These are phyloP conservation scores for Bacillus rossius DNA, from an alignment of 1,140 invertebrate genomes.

Conservation along the genomic window DNA sequence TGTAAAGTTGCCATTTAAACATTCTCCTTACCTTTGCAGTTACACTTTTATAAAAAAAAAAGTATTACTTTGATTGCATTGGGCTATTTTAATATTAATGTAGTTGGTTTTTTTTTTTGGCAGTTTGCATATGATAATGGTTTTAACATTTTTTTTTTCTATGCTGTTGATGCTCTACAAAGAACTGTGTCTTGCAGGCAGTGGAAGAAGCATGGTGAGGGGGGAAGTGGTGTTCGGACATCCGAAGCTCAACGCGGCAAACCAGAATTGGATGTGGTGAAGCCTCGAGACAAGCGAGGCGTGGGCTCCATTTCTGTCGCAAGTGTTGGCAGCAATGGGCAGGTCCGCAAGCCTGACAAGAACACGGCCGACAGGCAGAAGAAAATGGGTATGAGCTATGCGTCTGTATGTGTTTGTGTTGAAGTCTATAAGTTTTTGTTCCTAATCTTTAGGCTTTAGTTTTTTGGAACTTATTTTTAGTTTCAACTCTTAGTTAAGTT, in stretches of 20 bases:
- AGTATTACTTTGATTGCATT: background rate
- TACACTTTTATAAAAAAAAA: background rate
- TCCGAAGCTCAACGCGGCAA: slow-evolving; percentile 24
- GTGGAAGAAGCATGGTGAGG: slow-evolving; percentile 53
- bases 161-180: too few species aligned
- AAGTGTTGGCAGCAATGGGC: slow-evolving; percentile 17
- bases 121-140: background rate
- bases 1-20: background rate
- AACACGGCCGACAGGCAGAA: slow-evolving; percentile 15
- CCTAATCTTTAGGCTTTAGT: too few species aligned
- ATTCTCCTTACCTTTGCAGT: background rate
- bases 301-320: slow-evolving; percentile 1
- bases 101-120: background rate
- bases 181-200: slow-evolving; percentile 46
- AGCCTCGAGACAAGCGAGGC: slow-evolving; percentile 4
- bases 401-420: background rate
- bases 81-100: background rate
- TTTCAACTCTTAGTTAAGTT: too few species aligned
- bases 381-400: slow-evolving; percentile 2
- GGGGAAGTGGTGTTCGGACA: slow-evolving; percentile 16
- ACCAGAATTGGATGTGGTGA: slow-evolving; percentile 25
- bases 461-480: too few species aligned
- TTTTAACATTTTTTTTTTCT: too few species aligned
- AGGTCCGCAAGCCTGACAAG: slow-evolving; percentile 26
- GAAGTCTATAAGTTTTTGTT: too few species aligned